phyloP scores from a whole-genome alignment of 2,113 vertebrate species.

The Phalacrocorax aristotelis region DNA sequence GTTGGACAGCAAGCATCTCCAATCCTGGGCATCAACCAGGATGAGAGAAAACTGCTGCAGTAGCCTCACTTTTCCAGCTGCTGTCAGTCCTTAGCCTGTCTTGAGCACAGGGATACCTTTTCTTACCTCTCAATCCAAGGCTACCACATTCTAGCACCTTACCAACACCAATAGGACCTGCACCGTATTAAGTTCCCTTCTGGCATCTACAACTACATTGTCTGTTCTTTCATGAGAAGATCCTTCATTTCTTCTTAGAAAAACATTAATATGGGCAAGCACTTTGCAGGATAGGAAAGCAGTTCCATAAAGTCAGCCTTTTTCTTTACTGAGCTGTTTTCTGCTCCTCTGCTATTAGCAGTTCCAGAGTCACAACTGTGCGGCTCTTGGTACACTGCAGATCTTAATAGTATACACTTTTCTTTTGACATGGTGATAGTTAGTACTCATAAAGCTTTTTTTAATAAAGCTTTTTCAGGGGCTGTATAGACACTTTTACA shows the following conservation, averaged over 20 bases:
- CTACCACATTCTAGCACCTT: background rate
- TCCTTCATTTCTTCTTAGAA: background rate
- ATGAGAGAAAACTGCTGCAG: background rate
- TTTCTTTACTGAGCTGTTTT: background rate
- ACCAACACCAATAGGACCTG: no score
- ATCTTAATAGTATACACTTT: background rate
- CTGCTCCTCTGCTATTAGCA: background rate
- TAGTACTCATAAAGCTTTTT: background rate
- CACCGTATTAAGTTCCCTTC: background rate
- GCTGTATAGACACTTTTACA: background rate
- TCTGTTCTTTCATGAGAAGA: background rate
- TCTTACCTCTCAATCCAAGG: background rate
- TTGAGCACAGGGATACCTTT: background rate
- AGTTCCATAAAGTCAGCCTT: background rate
- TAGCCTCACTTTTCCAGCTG: background rate
- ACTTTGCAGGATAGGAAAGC: background rate
- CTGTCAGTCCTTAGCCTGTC: background rate
- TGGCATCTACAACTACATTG: background rate
- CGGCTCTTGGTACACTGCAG: background rate
- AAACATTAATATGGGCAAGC: background rate
- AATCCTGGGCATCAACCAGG: background rate
- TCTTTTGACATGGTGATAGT: background rate
- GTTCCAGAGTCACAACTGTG: background rate
- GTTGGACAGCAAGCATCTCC: background rate
- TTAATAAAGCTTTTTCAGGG: background rate